phyloP scores from a whole-genome alignment of 2,797 vertebrate species.

The Cossypha caffra region DNA sequence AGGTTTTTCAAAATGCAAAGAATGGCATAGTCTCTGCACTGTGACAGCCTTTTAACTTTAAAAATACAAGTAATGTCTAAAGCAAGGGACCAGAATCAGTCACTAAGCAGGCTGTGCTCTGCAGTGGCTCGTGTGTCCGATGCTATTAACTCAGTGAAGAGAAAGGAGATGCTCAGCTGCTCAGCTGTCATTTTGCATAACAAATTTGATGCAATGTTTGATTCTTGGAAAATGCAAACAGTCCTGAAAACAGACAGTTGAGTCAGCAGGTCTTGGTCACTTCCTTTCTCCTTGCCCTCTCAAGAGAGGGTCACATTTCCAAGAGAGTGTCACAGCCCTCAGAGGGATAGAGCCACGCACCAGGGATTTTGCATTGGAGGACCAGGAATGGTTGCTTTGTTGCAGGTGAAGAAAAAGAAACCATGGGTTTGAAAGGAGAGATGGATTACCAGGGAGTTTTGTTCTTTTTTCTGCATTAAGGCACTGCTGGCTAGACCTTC shows the following conservation, averaged over 20 bases:
- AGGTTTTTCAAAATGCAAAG: background rate
- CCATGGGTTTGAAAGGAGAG: background rate
- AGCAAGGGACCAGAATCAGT: background rate
- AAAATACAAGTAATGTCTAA: background rate
- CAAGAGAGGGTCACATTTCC: rapidly evolving
- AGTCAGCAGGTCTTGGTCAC: background rate
- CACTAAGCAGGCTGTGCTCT: background rate
- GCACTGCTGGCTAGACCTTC: background rate
- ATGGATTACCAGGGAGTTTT: rapidly evolving
- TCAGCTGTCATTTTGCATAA: background rate
- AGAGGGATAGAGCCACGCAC: rapidly evolving
- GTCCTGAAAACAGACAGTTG: background rate
- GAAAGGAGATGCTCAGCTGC: background rate
- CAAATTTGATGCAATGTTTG: background rate
- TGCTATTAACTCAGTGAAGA: background rate
- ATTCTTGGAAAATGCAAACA: background rate
- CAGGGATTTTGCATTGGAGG: rapidly evolving
- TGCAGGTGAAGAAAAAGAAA: background rate
- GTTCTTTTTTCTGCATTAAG: background rate
- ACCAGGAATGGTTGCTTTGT: background rate
- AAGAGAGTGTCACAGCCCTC: background rate
- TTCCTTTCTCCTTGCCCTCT: rapidly evolving
- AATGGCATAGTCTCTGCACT: background rate
- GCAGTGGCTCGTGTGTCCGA: background rate
- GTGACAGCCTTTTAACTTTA: background rate